Evolutionary conservation across 2,888 invertebrate species (phyloP), one percentile per base, ranked within the genome.

Genomic region (Ethmia dodecea): DNA sequence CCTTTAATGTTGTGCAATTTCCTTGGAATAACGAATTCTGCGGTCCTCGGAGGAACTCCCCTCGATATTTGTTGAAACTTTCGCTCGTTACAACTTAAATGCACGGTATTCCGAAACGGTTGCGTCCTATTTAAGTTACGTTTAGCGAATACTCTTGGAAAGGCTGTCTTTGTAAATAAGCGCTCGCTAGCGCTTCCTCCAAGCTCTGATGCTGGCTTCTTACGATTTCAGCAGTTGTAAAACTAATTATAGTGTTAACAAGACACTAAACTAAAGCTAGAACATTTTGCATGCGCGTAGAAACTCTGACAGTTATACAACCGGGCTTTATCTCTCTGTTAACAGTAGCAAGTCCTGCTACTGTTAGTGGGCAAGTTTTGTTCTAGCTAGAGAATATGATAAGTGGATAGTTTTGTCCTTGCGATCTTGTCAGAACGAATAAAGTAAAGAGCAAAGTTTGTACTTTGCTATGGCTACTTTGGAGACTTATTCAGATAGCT

Each of bases 1-100:
- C 59, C 56, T 56, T 47, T 46, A 53, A 59, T 48, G 51, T 52
- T 42, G 43, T 46, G 54, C 62, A 63, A 68, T 71, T 69, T 71
- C 65, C 66, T 57, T 40, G 42, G 45, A 47, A 57, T 64, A 67
- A 67, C 63, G 60, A 68, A 68, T 67, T 62, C 52, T 47, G 57
- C 51, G 49, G 55, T 48, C 59, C 54, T 37, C 58, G 38, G 37
- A 49, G 52, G 55, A 57, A 59, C 57, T 55, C 49, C 45, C 37
- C 52, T 47, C 56, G 49, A 63, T 65, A 63, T 62, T 66, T 60
- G 57, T 52, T 50, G 52, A 52, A 67, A 60, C 48, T 67, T 62
- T 57, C 43, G 35, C 58, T 62, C 57, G 59, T 60, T 66, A 63
- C 58, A 57, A 66, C 54, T 57, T 61, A 59, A 63, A 61, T 60